Percentiles rank a stretch among this genome's conserved stretches.
phyloP scores from a whole-genome alignment of 2,113 vertebrate genomes.

The Anoplopoma fimbria region DNA sequence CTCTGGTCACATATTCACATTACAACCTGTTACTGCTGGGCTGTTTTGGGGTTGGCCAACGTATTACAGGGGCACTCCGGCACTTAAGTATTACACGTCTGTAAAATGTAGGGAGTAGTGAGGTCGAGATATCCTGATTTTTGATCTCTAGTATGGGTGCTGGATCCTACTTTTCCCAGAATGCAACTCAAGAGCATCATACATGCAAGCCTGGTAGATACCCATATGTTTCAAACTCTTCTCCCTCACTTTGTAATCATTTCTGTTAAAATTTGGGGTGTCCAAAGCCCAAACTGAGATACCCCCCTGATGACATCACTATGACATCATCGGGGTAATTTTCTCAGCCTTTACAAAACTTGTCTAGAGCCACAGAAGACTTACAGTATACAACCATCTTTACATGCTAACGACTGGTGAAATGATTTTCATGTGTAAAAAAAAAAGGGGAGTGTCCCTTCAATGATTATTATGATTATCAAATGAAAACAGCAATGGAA shows the following conservation, averaged over 20 bases:
- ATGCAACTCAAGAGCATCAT: neutral
- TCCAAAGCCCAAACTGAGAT: neutral
- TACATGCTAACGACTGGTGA: neutral
- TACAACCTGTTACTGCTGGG: constrained; percentile 27
- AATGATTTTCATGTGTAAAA: neutral
- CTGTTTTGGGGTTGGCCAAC: neutral
- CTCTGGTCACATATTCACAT: constrained; percentile 50
- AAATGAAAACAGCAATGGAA: neutral
- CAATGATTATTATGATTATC: neutral
- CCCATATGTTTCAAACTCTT: neutral
- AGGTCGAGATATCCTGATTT: neutral
- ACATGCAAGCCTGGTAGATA: neutral
- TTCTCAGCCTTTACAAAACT: neutral
- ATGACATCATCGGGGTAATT: neutral
- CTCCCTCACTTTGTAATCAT: neutral
- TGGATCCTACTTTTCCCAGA: neutral
- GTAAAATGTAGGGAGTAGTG: neutral
- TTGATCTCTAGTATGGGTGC: neutral
- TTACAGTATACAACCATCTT: neutral
- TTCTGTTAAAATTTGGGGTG: neutral
- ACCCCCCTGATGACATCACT: neutral
- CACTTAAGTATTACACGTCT: too few relatives aligned
- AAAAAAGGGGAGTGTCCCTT: neutral
- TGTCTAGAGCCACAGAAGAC: neutral
- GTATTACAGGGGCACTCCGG: neutral